These are phyloP conservation scores for Sussaba pulchella DNA, from an alignment of 2,888 invertebrate species.

Conservation along the genomic window DNA sequence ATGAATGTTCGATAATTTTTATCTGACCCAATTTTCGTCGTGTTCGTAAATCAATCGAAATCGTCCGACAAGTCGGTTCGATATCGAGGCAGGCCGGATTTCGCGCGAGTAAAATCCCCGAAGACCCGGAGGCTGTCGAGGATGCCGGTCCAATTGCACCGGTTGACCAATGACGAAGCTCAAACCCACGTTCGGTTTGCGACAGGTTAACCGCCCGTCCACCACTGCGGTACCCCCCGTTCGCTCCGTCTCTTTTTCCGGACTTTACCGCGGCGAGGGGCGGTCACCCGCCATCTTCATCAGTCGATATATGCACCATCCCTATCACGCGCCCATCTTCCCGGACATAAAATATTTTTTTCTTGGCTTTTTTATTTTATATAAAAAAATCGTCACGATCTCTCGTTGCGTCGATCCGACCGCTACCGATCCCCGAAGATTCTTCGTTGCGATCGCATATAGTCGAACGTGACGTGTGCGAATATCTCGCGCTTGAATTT, in stretches of 20 bases:
- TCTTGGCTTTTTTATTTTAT: no score
- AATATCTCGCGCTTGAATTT: conserved; percentile 60
- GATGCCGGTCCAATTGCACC: conserved; percentile 58
- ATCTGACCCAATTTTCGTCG: neutral
- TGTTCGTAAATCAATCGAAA: neutral
- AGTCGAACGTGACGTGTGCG: conserved; percentile 49
- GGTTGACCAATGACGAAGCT: conserved; percentile 62
- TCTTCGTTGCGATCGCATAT: conserved; percentile 40
- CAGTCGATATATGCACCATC: conserved; percentile 48
- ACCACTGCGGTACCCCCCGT: conserved; percentile 64
- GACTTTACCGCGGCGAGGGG: conserved; percentile 29
- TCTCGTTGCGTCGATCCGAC: neutral
- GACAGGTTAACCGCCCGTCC: conserved; percentile 66
- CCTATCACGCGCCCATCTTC: neutral
- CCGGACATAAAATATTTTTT: no score
- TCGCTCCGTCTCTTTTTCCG: conserved; percentile 49
- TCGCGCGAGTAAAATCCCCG: conserved; percentile 12
- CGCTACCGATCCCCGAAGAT: conserved; percentile 26
- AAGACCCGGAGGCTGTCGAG: conserved; percentile 26
- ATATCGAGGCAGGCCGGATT: neutral
- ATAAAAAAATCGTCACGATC: conserved; percentile 9
- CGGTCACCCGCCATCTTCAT: conserved; percentile 62
- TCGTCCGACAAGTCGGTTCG: neutral
- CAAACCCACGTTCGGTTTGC: conserved; percentile 62
- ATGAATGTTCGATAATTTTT: no score